A percentile compares a stretch with the other conserved stretches of the same genome.
phyloP scores from a whole-genome alignment of 2,113 vertebrate genomes.

The Craseonycteris thonglongyai region DNA sequence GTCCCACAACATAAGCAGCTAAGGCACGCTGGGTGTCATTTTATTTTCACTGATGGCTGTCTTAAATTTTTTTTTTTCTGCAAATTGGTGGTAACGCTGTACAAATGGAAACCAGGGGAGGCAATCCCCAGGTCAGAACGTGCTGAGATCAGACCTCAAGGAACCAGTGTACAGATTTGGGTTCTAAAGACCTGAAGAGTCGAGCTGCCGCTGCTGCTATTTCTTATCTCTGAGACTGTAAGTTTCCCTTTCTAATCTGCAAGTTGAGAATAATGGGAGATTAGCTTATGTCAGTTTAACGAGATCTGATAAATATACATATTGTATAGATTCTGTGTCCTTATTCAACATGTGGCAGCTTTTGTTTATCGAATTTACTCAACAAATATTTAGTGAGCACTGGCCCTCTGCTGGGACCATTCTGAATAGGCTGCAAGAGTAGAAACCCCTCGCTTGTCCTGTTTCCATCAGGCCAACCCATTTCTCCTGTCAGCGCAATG shows the following conservation, averaged over 20 bases:
- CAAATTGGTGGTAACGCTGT: not conserved
- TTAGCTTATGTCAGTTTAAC: not conserved
- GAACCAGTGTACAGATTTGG: fast-evolving
- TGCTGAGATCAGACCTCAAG: not conserved
- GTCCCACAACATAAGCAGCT: fast-evolving
- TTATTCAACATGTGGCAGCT: not conserved
- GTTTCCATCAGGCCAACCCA: not conserved
- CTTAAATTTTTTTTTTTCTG: not conserved
- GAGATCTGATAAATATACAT: not conserved
- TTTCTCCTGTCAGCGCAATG: not conserved
- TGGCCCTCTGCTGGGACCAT: not conserved
- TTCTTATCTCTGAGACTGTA: not conserved
- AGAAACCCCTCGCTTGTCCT: not conserved
- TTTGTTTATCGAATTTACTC: not conserved
- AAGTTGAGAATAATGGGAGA: not conserved
- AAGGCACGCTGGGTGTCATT: not conserved
- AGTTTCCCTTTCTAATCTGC: not conserved
- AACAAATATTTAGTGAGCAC: not conserved
- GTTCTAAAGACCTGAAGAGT: not conserved
- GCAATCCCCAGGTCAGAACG: not conserved
- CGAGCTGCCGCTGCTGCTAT: fast-evolving
- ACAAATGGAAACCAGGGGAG: not conserved
- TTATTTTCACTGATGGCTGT: not conserved
- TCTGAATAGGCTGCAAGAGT: not conserved
- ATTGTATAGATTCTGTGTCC: not conserved